These are phyloP conservation scores for Vultur gryphus DNA, from an alignment of 2,797 vertebrate species.

Conservation along the genomic window DNA sequence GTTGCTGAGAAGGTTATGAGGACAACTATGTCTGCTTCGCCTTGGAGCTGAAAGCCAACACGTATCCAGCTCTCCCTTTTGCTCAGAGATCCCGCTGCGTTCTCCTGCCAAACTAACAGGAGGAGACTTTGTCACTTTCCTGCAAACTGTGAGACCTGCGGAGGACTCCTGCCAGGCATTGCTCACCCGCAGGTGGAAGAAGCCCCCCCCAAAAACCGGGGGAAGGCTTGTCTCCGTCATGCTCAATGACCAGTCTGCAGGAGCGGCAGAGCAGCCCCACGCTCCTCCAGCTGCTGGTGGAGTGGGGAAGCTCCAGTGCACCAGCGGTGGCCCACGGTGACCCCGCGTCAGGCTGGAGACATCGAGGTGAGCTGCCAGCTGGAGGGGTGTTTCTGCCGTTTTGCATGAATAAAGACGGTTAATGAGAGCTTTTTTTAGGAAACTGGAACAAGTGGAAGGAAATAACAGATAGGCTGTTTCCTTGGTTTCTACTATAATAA, in stretches of 20 bases:
- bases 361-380: background rate
- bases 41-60: background rate
- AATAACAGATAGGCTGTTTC: background rate
- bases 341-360: accelerated
- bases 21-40: background rate
- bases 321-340: background rate
- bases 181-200: background rate
- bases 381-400: background rate
- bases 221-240: accelerated
- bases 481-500: background rate
- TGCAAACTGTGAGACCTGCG: background rate
- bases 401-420: background rate
- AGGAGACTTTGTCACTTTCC: background rate
- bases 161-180: background rate
- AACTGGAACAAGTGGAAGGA: background rate
- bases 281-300: background rate
- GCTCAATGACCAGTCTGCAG: background rate
- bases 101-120: background rate
- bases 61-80: background rate
- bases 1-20: background rate
- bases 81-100: accelerated
- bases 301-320: background rate
- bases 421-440: background rate
- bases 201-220: accelerated
- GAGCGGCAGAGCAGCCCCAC: background rate